Evolutionary conservation across 2,888 invertebrate species (phyloP), one percentile per base, ranked within the genome.

Genomic region (Dryocosmus kuriphilus): DNA sequence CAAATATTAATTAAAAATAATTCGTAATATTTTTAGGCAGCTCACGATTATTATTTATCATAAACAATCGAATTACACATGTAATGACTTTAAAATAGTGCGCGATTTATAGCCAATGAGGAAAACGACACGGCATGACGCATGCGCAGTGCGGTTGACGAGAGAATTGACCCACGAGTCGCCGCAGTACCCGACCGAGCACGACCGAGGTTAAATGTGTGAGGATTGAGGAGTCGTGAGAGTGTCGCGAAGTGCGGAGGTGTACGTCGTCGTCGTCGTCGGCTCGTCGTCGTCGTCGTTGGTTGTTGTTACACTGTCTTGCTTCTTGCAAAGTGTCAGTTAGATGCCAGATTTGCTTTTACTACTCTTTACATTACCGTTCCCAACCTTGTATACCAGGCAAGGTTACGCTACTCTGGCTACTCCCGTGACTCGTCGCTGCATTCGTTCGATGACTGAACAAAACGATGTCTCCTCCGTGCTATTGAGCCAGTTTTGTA

Each of bases 191-290:
- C 91, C 92, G 92, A 91, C 93, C 92, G 93, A 93, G 41, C 84
- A 91, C 92, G 92, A 91, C 93, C 92, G 93, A 93, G 41, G 94
- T 94, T 92, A 92, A 93, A 93, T 93, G 93, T 93, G 92, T 93
- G 94, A 57, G 46, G n/a, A n/a, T 7, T 51, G 0, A 19, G 9
- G 41, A 41, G 41, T 41, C 41, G 41, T 55, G 51, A 94, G 94
- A 93, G 93, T 92, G 91, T 92, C 92, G 93, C 93, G 93, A 93
- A 92, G 92, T 89, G 92, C 89, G 93, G 94, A 93, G 90, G 92
- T 92, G 93, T 77, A 14, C 60, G 73, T 77, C 80, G 80, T 80
- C 81, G 79, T 81, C 80, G 80, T 85, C 84, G 85, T 78, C 82
- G 82, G 80, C 81, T 83, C 78, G 79, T 83, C 80, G 82, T 80